phyloP scores from a whole-genome alignment of 2,113 vertebrate genomes.

The Amazona guildingii region DNA sequence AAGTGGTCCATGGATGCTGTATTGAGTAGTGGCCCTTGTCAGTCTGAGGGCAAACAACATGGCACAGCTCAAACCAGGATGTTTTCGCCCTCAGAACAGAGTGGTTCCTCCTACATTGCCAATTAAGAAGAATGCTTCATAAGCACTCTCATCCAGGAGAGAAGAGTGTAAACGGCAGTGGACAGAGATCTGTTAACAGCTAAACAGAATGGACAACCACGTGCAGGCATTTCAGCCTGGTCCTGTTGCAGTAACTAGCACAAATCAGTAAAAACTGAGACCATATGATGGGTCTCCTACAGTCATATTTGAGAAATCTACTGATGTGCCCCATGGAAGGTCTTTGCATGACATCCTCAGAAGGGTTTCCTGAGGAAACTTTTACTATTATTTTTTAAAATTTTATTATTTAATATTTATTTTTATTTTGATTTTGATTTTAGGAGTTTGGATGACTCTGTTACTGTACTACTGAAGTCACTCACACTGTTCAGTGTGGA shows the following conservation, averaged over 20 bases:
- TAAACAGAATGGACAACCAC: not conserved
- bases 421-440: not conserved
- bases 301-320: not conserved
- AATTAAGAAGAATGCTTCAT: not conserved
- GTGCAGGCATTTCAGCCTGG: not conserved
- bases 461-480: not conserved
- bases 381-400: too few relatives aligned
- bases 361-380: not conserved
- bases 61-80: not conserved
- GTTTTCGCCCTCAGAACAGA: not conserved
- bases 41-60: not conserved
- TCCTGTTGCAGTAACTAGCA: not conserved
- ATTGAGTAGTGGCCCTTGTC: not conserved
- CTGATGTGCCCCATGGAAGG: not conserved
- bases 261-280: not conserved
- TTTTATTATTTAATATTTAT: not conserved
- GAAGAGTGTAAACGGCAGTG: not conserved
- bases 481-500: not conserved
- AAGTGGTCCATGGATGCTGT: not conserved
- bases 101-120: not conserved
- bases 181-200: not conserved
- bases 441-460: not conserved
- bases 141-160: not conserved
- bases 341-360: not conserved
- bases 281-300: not conserved